Percentiles rank a stretch among this genome's conserved stretches.
These are phyloP conservation scores for Rana temporaria DNA, from an alignment of 2,113 vertebrate species.

Conservation along the genomic window DNA sequence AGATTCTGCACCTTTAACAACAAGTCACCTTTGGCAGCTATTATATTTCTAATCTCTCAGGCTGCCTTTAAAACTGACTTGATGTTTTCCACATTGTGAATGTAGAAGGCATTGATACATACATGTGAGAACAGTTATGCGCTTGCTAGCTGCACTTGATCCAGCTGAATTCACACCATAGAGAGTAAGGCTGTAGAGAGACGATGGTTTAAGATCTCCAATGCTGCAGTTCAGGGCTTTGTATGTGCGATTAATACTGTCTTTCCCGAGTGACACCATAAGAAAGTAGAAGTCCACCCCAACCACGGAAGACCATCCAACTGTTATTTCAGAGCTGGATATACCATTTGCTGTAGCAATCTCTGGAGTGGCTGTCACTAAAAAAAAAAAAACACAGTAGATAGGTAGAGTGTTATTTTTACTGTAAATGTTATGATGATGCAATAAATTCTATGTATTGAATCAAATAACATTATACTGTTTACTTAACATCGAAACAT, in stretches of 20 bases:
- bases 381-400: not conserved
- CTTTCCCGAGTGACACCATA: slow-evolving; percentile 47
- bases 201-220: slow-evolving; percentile 62
- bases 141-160: slow-evolving; percentile 65
- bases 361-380: slow-evolving; percentile 38
- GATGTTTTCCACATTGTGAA: no score
- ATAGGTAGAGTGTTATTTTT: not conserved
- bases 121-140: slow-evolving; percentile 72
- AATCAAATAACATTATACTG: not conserved
- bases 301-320: slow-evolving; percentile 65
- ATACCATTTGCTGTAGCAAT: slow-evolving; percentile 14
- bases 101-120: slow-evolving; percentile 58
- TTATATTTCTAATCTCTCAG: no score
- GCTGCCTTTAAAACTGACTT: no score
- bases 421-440: not conserved
- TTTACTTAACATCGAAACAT: no score
- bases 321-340: slow-evolving; percentile 66
- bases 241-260: slow-evolving; percentile 58
- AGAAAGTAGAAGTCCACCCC: slow-evolving; percentile 67
- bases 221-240: slow-evolving; percentile 53
- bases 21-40: no score
- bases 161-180: slow-evolving; percentile 70
- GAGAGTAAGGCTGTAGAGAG: slow-evolving; percentile 69
- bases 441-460: no score
- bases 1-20: no score